Evolutionary conservation across 2,113 vertebrate genomes (phyloP), one percentile per base, ranked within the genome.

Genomic region (Channa maculata): DNA sequence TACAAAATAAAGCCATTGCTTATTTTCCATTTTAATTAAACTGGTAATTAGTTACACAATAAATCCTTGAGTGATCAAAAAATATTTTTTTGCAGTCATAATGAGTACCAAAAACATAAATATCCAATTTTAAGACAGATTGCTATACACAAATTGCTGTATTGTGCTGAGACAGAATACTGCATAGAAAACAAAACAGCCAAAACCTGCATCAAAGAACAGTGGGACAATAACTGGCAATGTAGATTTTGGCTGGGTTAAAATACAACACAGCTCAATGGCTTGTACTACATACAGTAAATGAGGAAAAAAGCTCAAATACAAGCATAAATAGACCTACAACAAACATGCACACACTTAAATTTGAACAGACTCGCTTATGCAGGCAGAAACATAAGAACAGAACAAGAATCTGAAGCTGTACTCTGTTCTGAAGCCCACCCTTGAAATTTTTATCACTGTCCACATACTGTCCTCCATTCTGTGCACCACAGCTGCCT

Each of bases 371-470:
- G 55, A 57, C 43, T 77, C n/a, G 58, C 36, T 84, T 45, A 41
- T 64, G 52, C 52, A 61, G 49, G 51, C 63, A 79, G 43, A 53
- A 24, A 24, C 24, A 24, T 24, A 24, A 24, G 24, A 24, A 60
- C 69, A 86, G 65, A 85, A 85, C 59, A 63, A 24, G 24, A 24
- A 24, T 24, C 24, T 24, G 38, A 88, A 83, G 24, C 65, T 82
- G 70, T n/a, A 24, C 66, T 84, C 58, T 64, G 77, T 80, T 86
- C 76, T 60, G 69, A 89, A 85, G 73, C 85, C 83, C 84, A 87
- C 71, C 87, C 85, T 81, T 92, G 68, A 91, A 93, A 93, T 88
- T 92, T 91, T 60, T 83, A 91, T 88, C 73, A 81, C 64, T 72
- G 80, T 78, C 77, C 78, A 71, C 77, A 39, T 78, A 80, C 65